Evolutionary conservation across 2,888 invertebrate genomes (phyloP).

Genomic region (Girardia tigrina): DNA sequence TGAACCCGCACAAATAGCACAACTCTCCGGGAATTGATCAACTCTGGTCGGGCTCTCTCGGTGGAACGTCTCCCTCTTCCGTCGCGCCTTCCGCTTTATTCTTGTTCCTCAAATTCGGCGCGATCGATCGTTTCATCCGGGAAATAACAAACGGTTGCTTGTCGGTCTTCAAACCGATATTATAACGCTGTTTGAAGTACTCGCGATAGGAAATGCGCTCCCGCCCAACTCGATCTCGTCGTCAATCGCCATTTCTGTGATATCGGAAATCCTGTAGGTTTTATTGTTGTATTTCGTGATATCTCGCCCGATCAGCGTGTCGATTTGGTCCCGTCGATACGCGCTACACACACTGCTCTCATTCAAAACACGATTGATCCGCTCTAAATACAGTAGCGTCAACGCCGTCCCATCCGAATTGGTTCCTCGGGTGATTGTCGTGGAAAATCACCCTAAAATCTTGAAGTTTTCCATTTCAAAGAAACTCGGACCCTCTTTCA

Average conservation of each 20-base stretch:
- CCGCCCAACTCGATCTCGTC: constrained; percentile 54
- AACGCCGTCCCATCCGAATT: not conserved
- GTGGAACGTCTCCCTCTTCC: too few species aligned
- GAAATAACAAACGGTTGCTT: constrained; percentile 69
- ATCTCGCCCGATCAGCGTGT: constrained; percentile 26
- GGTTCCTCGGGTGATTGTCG: not conserved
- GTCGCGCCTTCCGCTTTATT: too few species aligned
- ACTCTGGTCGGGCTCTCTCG: constrained; percentile 57
- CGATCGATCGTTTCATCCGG: constrained; percentile 56
- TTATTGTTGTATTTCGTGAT: constrained; percentile 67
- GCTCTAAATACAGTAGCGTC: not conserved
- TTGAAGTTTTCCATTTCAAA: not conserved
- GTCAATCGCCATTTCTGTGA: constrained; percentile 60
- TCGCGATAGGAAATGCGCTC: constrained; percentile 26
- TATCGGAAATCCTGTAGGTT: constrained; percentile 70
- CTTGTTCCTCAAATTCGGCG: not conserved
- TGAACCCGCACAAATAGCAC: constrained; percentile 62
- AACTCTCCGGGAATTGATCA: constrained; percentile 65
- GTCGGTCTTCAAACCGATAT: constrained; percentile 56
- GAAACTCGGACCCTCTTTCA: not conserved
- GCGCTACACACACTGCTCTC: not conserved
- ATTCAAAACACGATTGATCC: constrained; percentile 6
- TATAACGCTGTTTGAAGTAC: constrained; percentile 54
- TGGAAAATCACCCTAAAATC: not conserved
- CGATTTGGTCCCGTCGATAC: not conserved